Evolutionary conservation across 2,888 invertebrate genomes (phyloP), one percentile per base, ranked within the genome.

Genomic region (Andrena bucephala): DNA sequence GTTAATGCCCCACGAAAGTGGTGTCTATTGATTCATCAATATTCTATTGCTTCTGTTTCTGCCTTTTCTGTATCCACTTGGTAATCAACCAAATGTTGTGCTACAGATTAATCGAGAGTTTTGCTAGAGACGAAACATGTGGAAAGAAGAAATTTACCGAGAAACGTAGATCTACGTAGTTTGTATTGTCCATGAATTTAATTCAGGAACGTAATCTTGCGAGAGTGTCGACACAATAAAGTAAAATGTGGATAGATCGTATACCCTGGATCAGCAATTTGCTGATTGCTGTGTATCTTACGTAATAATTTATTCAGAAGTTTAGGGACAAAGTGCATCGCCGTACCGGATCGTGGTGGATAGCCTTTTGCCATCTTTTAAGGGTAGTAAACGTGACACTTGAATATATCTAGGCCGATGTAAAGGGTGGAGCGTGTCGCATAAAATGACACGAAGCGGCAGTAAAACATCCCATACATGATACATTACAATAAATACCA

Each of bases 281-380:
- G 50, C 69, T 57, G 82, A 70, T 82, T 82, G 69, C 72, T 10
- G 31, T 5, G 29, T 50, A 76, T 62, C 54, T 73, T 52, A n/a
- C 27, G 54, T 29, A 60, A 84, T 85, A 59, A 85, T 83, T 87
- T 87, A 87, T 87, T 85, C 66, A 85, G 10, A 31, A 65, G 59
- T 77, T 70, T 62, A 27, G 33, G 69, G 70, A 81, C 79, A 79
- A 88, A 85, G 84, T 87, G 84, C 80, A 81, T 79, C 73, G 60
- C 69, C 50, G 29, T 54, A 27, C 29, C 48, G 42, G 52, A 62
- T 48, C 73, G 36, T 10, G 24, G 54, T 29, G 27, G 33, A 52
- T 63, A 77, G 70, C 67, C 65, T 68, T 75, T 72, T 48, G 74
- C 68, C 80, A 77, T 80, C 77, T 72, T 79, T 84, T 65, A 77